Base-by-base conservation (phyloP, 2,113 vertebrate species). In the Nicator chloris region DNA sequence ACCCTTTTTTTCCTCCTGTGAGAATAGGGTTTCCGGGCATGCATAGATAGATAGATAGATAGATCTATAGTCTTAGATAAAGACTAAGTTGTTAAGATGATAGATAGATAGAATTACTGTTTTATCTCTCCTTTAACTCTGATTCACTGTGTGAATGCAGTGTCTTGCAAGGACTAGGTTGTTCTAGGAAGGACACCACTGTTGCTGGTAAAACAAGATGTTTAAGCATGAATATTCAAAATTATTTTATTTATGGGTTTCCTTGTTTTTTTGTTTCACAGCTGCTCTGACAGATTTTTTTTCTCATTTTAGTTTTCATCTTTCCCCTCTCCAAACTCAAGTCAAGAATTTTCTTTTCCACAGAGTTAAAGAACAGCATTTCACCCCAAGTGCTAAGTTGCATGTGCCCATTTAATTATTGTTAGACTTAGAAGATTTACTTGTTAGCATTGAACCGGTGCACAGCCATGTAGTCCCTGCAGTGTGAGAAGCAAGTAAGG, bases 1-100 rank as follows among this genome's bases (percentile, higher is more conserved):
- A 24, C 1, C 5, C 2, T 14, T 72, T 72, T 71, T 8, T 8
- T 6, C 6, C 11, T 1, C 7, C 1, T 19, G 8, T 31, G 8
- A 63, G 28, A 11, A 59, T 13, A 59, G 13, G 2, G 2, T 24
- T 73, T 57, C 40, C 31, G 35, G 15, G 10, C 4, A 22, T 69
- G 27, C 3, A 60, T 71, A 60, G 37, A 39, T 28, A 7, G 24
- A 28, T 30, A 39, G 49, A 40, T 49, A 24, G 45, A 53, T 53
- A 7, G 35, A 45, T 45, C 17, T 16, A 45, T 68, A 54, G 54
- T n/a, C n/a, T n/a, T n/a, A n/a, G n/a, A n/a, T n/a, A n/a, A n/a
- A n/a, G n/a, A n/a, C n/a, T n/a, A n/a, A n/a, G n/a, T n/a, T n/a
- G n/a, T n/a, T n/a, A n/a, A n/a, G n/a, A n/a, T n/a, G n/a, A 49